phyloP scores from a whole-genome alignment of 2,113 vertebrate species.

The Mastomys natalensis region DNA sequence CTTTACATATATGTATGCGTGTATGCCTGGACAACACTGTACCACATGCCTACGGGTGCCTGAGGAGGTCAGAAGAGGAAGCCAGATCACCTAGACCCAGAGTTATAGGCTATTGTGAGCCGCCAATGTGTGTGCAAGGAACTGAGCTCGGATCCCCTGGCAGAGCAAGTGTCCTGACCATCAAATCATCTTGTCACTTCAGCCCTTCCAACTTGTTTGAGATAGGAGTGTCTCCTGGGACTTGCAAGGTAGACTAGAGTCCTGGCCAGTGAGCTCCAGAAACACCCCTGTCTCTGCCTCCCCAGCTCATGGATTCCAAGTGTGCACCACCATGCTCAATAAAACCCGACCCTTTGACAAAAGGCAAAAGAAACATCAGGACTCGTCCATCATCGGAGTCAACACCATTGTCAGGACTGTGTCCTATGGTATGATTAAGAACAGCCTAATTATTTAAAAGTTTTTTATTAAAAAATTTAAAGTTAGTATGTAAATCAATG shows the following conservation, averaged over 20 bases:
- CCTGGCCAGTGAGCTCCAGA: neutral
- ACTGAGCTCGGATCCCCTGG: neutral
- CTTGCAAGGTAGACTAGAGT: neutral
- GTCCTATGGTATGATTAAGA: neutral
- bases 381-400: neutral
- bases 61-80: neutral
- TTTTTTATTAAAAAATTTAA: neutral
- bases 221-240: neutral
- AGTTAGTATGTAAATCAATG: neutral
- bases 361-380: neutral
- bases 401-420: neutral
- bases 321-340: neutral
- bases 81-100: neutral
- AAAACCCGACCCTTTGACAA: slow-evolving; percentile 1
- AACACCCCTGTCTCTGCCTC: neutral
- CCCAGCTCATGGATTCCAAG: neutral
- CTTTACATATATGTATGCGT: neutral
- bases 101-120: neutral
- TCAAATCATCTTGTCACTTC: neutral
- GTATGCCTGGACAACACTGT: neutral
- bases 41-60: neutral
- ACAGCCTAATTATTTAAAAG: neutral
- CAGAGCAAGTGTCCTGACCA: neutral
- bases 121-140: neutral
- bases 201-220: neutral